phyloP scores from a whole-genome alignment of 2,113 vertebrate genomes.

The Callorhinus ursinus region DNA sequence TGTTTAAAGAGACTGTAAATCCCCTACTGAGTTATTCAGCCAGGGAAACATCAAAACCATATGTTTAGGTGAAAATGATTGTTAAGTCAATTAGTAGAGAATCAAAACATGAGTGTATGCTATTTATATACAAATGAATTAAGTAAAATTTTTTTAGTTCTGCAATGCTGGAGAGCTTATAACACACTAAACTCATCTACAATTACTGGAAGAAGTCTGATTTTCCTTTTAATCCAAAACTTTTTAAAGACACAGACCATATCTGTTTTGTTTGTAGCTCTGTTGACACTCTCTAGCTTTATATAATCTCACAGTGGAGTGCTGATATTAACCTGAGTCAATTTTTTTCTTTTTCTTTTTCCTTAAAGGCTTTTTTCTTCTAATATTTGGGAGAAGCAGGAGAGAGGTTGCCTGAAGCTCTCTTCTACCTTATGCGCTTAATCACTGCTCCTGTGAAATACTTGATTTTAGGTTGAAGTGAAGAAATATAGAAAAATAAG shows the following conservation, averaged over 20 bases:
- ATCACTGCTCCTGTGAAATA: background rate
- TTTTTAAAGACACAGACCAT: background rate
- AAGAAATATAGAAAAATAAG: background rate
- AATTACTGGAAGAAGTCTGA: background rate
- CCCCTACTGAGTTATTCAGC: background rate
- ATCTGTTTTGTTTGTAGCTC: background rate
- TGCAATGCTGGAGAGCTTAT: background rate
- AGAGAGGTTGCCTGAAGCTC: background rate
- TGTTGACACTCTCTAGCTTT: background rate
- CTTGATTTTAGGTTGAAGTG: background rate
- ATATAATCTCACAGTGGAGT: background rate
- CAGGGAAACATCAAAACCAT: background rate
- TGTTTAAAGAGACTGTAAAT: background rate
- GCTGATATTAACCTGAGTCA: background rate
- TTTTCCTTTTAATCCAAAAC: background rate
- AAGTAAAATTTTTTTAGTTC: background rate
- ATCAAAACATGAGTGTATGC: background rate
- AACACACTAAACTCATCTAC: background rate
- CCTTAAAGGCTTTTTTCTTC: background rate
- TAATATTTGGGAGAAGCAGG: background rate
- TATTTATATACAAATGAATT: background rate
- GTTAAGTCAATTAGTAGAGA: constrained; percentile 1
- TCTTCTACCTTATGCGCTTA: background rate
- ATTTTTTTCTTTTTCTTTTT: background rate
- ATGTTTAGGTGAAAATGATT: background rate